Conservation (phyloP, 2,888 invertebrate species). For the Lissocephala sabroskyi region DNA sequence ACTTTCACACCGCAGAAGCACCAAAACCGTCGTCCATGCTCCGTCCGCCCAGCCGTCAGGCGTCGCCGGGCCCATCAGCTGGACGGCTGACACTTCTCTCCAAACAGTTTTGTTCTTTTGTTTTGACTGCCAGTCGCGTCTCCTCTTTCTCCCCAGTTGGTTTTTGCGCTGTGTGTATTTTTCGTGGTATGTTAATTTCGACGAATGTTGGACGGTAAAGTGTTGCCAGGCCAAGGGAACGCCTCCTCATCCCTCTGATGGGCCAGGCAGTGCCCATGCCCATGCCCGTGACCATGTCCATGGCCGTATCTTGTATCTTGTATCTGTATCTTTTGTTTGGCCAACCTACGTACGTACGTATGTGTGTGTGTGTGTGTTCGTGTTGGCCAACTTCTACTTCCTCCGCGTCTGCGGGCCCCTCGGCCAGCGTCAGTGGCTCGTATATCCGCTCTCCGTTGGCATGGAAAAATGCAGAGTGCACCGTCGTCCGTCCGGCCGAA, state of each 20-base stretch:
- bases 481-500: no score
- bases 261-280: constrained; percentile 34
- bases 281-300: constrained; percentile 48
- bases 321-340: constrained; percentile 34
- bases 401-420: neutral
- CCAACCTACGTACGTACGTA: constrained; percentile 3
- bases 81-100: constrained; percentile 23
- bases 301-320: constrained; percentile 47
- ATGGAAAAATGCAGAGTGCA: no score
- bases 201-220: constrained; percentile 32
- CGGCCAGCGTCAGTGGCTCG: constrained; percentile 54
- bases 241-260: no score
- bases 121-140: no score
- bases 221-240: constrained; percentile 30
- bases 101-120: constrained; percentile 3
- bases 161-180: constrained; percentile 8
- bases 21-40: constrained; percentile 2
- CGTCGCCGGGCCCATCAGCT: neutral
- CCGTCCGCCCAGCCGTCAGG: constrained; percentile 6
- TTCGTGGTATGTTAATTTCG: constrained; percentile 47
- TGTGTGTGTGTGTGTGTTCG: constrained; percentile 20
- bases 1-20: constrained; percentile 1
- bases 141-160: neutral
- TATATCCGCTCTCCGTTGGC: constrained; percentile 54
- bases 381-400: neutral